phyloP scores from a whole-genome alignment of 2,113 vertebrate species.

The Anoplopoma fimbria region DNA sequence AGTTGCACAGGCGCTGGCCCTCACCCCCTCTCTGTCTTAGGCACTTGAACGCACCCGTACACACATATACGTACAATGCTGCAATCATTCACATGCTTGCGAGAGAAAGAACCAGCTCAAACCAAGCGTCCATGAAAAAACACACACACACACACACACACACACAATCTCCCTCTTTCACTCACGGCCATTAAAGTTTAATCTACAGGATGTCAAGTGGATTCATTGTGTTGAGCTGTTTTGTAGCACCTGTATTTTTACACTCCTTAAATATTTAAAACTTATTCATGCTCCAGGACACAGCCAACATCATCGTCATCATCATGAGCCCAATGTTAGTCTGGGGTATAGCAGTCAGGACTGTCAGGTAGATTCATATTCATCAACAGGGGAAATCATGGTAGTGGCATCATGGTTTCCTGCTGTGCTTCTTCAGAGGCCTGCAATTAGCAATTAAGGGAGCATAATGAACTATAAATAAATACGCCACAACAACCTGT shows the following conservation, averaged over 20 bases:
- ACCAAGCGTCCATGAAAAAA: conserved; percentile 68
- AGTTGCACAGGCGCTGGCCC: conserved; percentile 1
- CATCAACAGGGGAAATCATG: conserved; percentile 19
- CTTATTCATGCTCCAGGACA: conserved; percentile 27
- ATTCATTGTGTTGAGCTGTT: conserved; percentile 64
- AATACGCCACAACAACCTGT: not conserved
- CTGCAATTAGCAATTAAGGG: not conserved
- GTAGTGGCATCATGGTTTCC: not conserved
- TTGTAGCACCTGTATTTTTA: conserved; percentile 65
- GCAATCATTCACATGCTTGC: conserved; percentile 58
- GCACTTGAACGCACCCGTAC: conserved; percentile 45
- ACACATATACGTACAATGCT: conserved; percentile 13
- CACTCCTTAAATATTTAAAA: conserved; percentile 65
- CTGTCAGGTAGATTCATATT: not conserved
- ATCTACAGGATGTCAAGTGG: conserved; percentile 64
- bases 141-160: conserved; percentile 31
- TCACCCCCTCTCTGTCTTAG: conserved; percentile 22
- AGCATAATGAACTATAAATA: not conserved
- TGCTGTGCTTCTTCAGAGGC: not conserved
- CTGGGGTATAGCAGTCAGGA: not conserved
- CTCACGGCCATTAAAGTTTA: conserved; percentile 70
- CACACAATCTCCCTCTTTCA: conserved; percentile 42
- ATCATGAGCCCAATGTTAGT: conserved; percentile 2
- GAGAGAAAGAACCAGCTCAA: conserved; percentile 53
- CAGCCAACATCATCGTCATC: conserved; percentile 23